Percentiles rank a stretch among this genome's conserved stretches.
Conservation (phyloP, 2,888 invertebrate genomes). For the Chamaedrilus cognettii region DNA sequence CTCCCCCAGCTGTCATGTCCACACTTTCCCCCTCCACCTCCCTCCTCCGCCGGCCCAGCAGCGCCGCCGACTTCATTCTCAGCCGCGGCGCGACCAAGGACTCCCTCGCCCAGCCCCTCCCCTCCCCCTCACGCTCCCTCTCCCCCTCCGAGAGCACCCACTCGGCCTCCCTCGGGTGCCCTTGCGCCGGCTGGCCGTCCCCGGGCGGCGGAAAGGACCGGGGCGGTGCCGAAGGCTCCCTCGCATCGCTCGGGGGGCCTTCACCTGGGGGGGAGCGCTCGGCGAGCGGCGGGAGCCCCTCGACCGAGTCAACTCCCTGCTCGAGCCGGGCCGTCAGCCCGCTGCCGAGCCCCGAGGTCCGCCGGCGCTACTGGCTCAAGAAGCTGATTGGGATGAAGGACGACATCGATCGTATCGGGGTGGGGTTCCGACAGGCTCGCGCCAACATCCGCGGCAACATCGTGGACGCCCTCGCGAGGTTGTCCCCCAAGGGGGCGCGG, state of each 20-base stretch:
- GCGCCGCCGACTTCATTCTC: constrained; percentile 9
- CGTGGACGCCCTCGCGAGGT: constrained; percentile 6
- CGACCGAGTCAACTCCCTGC: neutral
- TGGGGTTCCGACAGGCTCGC: constrained; percentile 1
- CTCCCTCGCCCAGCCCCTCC: neutral
- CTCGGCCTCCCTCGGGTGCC: constrained; percentile 8
- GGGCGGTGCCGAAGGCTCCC: constrained; percentile 3
- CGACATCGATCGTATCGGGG: constrained; percentile 11
- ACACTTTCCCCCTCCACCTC: neutral
- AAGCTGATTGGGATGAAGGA: constrained; percentile 9
- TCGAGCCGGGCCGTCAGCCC: neutral
- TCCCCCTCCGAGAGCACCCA: constrained; percentile 15
- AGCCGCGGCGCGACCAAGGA: neutral
- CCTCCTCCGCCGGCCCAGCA: constrained; percentile 11
- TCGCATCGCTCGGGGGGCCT: neutral
- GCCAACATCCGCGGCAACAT: constrained; percentile 6
- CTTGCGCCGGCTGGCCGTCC: neutral
- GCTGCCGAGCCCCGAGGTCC: neutral
- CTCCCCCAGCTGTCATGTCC: too few relatives aligned
- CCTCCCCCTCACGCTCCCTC: constrained; percentile 4
- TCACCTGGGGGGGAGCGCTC: constrained; percentile 6
- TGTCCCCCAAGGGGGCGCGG: neutral
- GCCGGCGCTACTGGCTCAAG: neutral
- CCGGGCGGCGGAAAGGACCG: neutral
- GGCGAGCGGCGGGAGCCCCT: neutral